A percentile compares a stretch with the other conserved stretches of the same genome.
These are phyloP conservation scores for Rhinoderma darwinii DNA, from an alignment of 2,113 vertebrate species.

Conservation along the genomic window DNA sequence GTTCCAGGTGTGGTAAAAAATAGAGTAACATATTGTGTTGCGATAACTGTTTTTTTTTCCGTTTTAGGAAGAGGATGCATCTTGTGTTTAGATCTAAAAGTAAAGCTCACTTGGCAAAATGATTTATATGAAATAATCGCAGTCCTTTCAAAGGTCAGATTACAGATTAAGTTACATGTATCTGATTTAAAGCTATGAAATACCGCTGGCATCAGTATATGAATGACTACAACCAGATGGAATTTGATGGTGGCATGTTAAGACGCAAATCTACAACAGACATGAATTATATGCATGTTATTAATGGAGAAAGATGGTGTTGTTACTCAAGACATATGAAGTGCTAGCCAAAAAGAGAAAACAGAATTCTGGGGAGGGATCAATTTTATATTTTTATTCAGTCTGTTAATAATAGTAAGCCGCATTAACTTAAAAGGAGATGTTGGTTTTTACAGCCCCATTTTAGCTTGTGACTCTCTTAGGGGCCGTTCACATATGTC, in stretches of 20 bases:
- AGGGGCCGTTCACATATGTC: too few species aligned
- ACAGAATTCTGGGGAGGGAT: neutral
- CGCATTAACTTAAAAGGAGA: neutral
- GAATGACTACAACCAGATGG: constrained; percentile 35
- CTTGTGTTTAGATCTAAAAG: constrained; percentile 19
- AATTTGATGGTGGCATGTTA: constrained; percentile 14
- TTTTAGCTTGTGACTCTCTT: too few species aligned
- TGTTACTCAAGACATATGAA: neutral
- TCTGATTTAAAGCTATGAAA: constrained; percentile 29
- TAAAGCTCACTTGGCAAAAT: neutral
- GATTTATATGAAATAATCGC: neutral
- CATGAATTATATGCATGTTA: neutral
- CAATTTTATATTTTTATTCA: neutral
- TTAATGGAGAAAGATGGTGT: constrained; percentile 1
- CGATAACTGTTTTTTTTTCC: constrained; percentile 15
- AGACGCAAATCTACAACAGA: neutral
- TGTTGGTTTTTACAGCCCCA: too few species aligned
- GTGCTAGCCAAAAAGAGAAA: neutral
- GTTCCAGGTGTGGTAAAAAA: constrained; percentile 34
- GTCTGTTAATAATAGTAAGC: neutral
- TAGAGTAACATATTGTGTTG: constrained; percentile 17
- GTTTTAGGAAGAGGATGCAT: neutral
- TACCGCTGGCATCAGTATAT: neutral
- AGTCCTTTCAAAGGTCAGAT: constrained; percentile 20
- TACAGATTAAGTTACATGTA: constrained; percentile 25